Percentiles rank a stretch among this genome's conserved stretches.
Conservation (phyloP, 2,888 invertebrate species). For the Dione juno region DNA sequence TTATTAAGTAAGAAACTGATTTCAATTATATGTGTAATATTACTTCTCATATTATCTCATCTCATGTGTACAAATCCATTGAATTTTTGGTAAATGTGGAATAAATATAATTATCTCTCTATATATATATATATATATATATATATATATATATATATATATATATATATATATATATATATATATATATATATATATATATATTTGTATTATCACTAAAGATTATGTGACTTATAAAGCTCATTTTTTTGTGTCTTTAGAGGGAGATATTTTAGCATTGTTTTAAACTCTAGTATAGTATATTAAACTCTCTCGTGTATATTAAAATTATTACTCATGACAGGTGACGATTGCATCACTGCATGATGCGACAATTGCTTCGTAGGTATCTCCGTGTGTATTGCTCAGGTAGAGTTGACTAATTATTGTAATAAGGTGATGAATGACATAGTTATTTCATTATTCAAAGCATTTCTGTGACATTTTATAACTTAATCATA, state of each 20-base stretch:
- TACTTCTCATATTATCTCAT: too few species aligned
- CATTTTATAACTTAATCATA: not conserved
- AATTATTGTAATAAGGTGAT: conserved; percentile 6
- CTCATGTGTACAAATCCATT: too few species aligned
- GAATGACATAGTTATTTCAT: conserved; percentile 26
- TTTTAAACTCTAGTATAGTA: too few species aligned
- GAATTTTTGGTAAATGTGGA: too few species aligned
- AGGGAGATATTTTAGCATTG: not conserved
- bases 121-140: too few species aligned
- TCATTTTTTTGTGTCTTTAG: not conserved
- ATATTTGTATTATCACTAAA: not conserved
- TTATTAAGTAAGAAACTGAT: too few species aligned
- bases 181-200: not conserved
- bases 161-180: not conserved
- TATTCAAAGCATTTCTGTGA: not conserved
- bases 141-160: too few species aligned
- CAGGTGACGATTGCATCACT: conserved; percentile 27
- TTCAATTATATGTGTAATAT: too few species aligned
- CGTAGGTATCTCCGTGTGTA: not conserved
- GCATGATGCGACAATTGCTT: not conserved
- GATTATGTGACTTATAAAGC: not conserved
- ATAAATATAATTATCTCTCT: too few species aligned
- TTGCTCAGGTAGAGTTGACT: conserved; percentile 24
- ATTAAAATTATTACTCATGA: conserved; percentile 18
- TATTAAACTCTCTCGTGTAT: too few species aligned